phyloP scores from a whole-genome alignment of 2,888 invertebrate genomes.

The Dasysyrphus tricinctus region DNA sequence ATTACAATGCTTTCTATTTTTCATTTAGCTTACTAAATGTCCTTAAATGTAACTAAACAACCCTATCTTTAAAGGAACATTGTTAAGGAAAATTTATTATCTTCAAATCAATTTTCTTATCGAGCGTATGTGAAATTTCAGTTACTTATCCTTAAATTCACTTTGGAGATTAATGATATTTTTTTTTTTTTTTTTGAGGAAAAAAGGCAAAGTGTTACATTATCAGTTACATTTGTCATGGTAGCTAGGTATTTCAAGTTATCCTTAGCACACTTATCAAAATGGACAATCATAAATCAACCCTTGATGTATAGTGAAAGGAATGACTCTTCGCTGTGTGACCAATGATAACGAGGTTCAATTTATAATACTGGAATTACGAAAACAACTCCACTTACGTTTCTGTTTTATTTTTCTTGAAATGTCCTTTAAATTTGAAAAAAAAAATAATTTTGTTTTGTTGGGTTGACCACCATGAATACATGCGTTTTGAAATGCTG shows the following conservation, averaged over 20 bases:
- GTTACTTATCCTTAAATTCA: slow-evolving; percentile 54
- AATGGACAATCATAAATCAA: slow-evolving; percentile 73
- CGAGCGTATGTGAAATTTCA: slow-evolving; percentile 42
- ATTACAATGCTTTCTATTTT: slow-evolving; percentile 58
- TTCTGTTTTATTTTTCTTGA: background rate
- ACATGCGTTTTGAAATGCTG: background rate
- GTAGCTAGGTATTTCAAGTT: slow-evolving; percentile 1
- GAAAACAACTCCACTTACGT: background rate
- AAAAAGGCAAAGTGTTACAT: slow-evolving; percentile 33
- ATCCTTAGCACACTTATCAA: slow-evolving; percentile 37
- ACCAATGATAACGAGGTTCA: slow-evolving; percentile 62
- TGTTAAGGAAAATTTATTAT: slow-evolving; percentile 71
- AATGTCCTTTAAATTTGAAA: background rate
- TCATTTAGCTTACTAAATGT: slow-evolving; percentile 43
- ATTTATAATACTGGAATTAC: slow-evolving; percentile 41
- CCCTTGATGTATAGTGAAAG: slow-evolving; percentile 46
- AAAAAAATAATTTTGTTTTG: background rate
- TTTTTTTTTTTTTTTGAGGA: too few relatives aligned
- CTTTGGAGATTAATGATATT: slow-evolving; percentile 62
- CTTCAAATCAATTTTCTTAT: slow-evolving; percentile 60
- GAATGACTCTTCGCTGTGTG: slow-evolving; percentile 58
- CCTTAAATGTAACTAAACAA: slow-evolving; percentile 18
- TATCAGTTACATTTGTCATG: slow-evolving; percentile 3
- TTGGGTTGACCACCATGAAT: too few relatives aligned
- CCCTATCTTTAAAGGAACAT: slow-evolving; percentile 12